Conservation (phyloP, 2,797 vertebrate species). For the Betta splendens region DNA sequence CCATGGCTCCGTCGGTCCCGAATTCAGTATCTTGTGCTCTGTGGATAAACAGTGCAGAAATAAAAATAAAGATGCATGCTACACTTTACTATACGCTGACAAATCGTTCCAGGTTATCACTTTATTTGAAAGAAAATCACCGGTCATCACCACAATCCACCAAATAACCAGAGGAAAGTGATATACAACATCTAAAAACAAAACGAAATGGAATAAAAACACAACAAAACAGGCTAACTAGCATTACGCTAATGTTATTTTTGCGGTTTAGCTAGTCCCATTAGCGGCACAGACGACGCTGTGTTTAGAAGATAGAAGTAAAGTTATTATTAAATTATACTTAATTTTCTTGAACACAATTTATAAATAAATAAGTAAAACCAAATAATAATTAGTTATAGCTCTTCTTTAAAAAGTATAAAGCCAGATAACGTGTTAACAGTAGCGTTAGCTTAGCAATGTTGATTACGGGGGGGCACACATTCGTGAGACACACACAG, state of each 20-base stretch:
- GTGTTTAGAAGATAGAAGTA: background rate
- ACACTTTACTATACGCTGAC: background rate
- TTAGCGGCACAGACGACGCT: conserved; percentile 17
- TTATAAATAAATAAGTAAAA: accelerated
- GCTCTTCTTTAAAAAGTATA: background rate
- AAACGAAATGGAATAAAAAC: accelerated
- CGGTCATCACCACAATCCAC: no score
- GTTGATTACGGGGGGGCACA: conserved; percentile 63
- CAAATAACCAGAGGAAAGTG: background rate
- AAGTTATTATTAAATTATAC: background rate
- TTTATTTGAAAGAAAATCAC: no score
- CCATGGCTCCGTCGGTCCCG: conserved; percentile 96
- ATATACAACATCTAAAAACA: accelerated
- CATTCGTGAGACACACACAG: conserved; percentile 60
- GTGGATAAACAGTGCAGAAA: conserved; percentile 1
- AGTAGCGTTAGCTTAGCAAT: conserved; percentile 55
- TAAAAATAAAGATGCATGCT: background rate
- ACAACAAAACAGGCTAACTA: accelerated
- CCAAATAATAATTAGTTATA: accelerated
- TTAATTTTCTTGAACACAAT: background rate
- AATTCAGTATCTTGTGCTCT: conserved; percentile 95
- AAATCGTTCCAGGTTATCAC: background rate
- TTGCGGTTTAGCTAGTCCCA: conserved; percentile 12
- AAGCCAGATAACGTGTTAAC: background rate
- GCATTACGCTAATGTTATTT: accelerated